Evolutionary conservation across 2,888 invertebrate species (phyloP), one percentile per base, ranked within the genome.

Genomic region (Andricus quercusramuli): DNA sequence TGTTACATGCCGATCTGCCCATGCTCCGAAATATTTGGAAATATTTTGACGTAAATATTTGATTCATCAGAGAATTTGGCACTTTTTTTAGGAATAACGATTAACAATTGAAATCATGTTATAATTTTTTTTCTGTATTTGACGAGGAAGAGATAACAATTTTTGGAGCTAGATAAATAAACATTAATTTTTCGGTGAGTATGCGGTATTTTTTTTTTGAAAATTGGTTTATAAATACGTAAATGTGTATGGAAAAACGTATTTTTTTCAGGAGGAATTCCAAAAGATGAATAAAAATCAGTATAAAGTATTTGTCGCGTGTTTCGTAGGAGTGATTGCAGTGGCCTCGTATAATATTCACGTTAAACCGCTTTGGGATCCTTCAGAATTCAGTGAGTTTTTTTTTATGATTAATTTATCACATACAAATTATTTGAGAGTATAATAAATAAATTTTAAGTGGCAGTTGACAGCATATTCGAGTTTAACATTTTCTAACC

Each of bases 341-440:
- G 70, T 94, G 13, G 93, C 94, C 6, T 87, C 95, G 70, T 96
- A 96, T 90, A 95, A 95, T 13, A 94, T 95, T 78, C 94, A 94
- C 20, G 93, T 96, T 81, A 93, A 93, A 70, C 96, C 96, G 8
- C 95, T 95, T 94, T 90, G 95, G 5, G 94, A 96, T 91, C 91
- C 95, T 81, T 94, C 95, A 0, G 92, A 94, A 84, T 96, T 95
- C 88, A 95, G 96, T 96, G 93, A 94, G 95, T 89, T 41, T 37
- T n/a, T n/a, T 74, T 32, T 20, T 9, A 29, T 17, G 11, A 68
- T 20, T 22, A 59, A 64, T 8, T 25, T 64, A 17, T 29, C 5
- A 64, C 1, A 2, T 17, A 64, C 9, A 9, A 59, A 59, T 59
- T 11, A 22, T 59, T 56, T 59, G 4, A 22, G 22, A 59, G 13